Conservation (phyloP, 2,888 invertebrate genomes). For the Drosophila subsilvestris region DNA sequence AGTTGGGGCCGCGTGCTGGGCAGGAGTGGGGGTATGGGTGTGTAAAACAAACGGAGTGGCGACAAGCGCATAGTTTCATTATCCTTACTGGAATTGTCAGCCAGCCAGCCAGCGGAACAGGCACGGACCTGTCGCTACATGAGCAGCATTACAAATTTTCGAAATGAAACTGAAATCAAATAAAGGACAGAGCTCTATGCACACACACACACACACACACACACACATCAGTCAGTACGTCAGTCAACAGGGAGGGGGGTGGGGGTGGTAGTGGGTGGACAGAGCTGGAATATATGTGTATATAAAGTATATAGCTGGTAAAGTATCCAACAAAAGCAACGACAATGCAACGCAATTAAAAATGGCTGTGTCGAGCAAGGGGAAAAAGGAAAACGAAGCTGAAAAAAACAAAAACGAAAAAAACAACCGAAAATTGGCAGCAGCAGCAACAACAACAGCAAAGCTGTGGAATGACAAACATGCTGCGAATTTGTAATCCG, state of each 20-base stretch:
- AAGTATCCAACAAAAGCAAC: slow-evolving; percentile 42
- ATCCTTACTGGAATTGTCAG: slow-evolving; percentile 53
- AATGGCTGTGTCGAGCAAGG: slow-evolving; percentile 56
- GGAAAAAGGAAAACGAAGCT: slow-evolving; percentile 2
- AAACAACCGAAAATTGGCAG: slow-evolving; percentile 48
- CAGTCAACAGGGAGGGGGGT: not conserved
- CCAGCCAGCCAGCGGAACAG: slow-evolving; percentile 34
- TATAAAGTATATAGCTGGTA: slow-evolving; percentile 27
- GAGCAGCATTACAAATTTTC: slow-evolving; percentile 75
- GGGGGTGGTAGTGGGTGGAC: not conserved
- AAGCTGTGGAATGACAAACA: slow-evolving; percentile 71
- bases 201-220: slow-evolving; percentile 33
- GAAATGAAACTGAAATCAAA: slow-evolving; percentile 77
- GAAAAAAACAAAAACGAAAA: slow-evolving; percentile 20
- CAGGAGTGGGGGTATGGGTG: slow-evolving; percentile 11
- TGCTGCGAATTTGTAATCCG: slow-evolving; percentile 76
- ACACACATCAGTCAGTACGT: slow-evolving; percentile 28
- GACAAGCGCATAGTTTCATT: slow-evolving; percentile 73
- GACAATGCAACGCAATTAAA: slow-evolving; percentile 75
- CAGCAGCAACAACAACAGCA: slow-evolving; percentile 16
- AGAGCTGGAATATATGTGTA: slow-evolving; percentile 12
- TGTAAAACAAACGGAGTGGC: slow-evolving; percentile 70
- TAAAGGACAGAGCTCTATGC: slow-evolving; percentile 55
- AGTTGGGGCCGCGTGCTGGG: not conserved
- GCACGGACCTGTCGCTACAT: slow-evolving; percentile 66